Conservation (phyloP, 2,888 invertebrate genomes). For the Coenonympha glycerion region DNA sequence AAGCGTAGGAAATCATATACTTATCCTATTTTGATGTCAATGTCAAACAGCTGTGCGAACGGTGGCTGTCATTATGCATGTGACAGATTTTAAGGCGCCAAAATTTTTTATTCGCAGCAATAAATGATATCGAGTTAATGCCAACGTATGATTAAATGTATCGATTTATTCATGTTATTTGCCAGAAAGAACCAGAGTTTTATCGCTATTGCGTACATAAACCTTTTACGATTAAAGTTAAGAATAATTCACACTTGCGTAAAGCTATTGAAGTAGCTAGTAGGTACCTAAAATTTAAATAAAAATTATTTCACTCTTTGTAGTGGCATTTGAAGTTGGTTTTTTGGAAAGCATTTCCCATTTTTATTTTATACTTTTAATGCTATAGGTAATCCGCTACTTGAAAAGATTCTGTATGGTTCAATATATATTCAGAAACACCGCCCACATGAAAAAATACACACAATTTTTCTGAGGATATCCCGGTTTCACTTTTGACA, state of each 20-base stretch:
- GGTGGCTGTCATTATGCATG: slow-evolving; percentile 27
- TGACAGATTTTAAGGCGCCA: slow-evolving; percentile 32
- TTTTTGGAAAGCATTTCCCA: too few species aligned
- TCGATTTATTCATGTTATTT: slow-evolving; percentile 9
- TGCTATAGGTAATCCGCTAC: too few species aligned
- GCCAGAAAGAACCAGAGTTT: not conserved
- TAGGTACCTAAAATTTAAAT: too few species aligned
- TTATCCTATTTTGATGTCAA: slow-evolving; percentile 42
- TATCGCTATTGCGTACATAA: not conserved
- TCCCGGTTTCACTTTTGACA: too few species aligned
- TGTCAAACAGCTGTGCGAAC: slow-evolving; percentile 27
- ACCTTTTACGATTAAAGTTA: not conserved
- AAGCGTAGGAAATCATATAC: slow-evolving; percentile 26
- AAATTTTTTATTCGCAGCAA: slow-evolving; percentile 24
- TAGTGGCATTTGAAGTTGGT: too few species aligned
- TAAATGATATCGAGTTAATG: slow-evolving; percentile 2
- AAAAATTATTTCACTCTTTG: too few species aligned
- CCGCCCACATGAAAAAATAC: too few species aligned
- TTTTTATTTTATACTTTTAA: too few species aligned
- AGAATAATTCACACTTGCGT: not conserved
- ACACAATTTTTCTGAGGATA: too few species aligned
- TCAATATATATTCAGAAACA: too few species aligned
- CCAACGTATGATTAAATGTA: not conserved
- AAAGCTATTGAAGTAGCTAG: not conserved
- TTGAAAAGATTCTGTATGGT: too few species aligned